Conservation (phyloP, 2,113 vertebrate genomes). For the Pelobates fuscus region DNA sequence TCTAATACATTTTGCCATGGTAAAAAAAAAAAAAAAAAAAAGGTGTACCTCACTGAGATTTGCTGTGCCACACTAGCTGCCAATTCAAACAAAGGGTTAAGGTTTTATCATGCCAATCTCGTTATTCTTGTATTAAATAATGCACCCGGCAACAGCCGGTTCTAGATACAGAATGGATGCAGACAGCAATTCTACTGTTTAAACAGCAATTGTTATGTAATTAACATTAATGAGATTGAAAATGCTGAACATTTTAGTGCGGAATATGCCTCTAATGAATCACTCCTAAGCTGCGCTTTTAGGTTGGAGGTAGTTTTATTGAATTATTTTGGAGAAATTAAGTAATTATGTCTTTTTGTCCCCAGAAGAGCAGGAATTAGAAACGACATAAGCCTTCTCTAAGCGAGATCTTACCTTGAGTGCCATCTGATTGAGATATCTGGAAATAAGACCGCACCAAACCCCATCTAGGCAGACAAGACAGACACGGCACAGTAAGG, state of each 20-base stretch:
- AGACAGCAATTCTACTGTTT: not conserved
- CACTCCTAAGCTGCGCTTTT: not conserved
- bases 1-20: too few relatives aligned
- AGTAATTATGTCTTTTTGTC: not conserved
- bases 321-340: not conserved
- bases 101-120: not conserved
- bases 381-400: too few relatives aligned
- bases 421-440: too few relatives aligned
- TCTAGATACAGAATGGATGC: not conserved
- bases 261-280: constrained; percentile 7
- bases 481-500: too few relatives aligned
- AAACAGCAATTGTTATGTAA: constrained; percentile 7
- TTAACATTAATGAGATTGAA: constrained; percentile 11
- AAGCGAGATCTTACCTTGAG: too few relatives aligned
- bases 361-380: not conserved
- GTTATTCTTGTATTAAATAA: not conserved
- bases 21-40: too few relatives aligned
- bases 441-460: too few relatives aligned
- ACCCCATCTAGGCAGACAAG: too few relatives aligned
- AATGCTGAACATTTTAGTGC: not conserved
- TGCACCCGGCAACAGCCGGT: not conserved
- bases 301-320: not conserved
- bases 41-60: too few relatives aligned
- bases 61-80: too few relatives aligned
- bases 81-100: too few relatives aligned